Evolutionary conservation across 30 jellyfish, hydroid and myxozoan species (phyloP).

Genomic region (Chrysaora quinquecirrha): DNA sequence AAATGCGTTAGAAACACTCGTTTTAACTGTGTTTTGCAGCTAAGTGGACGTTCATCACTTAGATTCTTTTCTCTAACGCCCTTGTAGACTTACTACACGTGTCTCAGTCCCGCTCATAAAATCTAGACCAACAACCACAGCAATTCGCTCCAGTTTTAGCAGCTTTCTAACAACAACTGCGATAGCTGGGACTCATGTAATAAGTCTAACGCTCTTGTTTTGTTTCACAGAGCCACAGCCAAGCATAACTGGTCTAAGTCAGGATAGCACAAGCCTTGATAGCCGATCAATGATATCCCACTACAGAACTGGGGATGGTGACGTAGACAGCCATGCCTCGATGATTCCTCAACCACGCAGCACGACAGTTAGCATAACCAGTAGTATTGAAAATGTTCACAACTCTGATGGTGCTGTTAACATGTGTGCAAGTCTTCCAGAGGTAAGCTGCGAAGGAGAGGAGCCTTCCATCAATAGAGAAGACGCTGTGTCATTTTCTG

Average conservation of each 20-base stretch:
- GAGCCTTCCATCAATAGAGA: constrained; percentile 21
- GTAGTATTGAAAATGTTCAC: constrained; percentile 92
- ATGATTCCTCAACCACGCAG: constrained; percentile 96
- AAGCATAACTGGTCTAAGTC: constrained; percentile 91
- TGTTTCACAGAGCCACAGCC: constrained; percentile 86
- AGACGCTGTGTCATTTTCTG: not conserved
- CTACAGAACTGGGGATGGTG: constrained; percentile 89
- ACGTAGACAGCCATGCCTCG: constrained; percentile 96
- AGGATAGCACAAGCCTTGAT: constrained; percentile 94
- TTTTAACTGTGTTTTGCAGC: no score
- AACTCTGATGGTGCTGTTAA: constrained; percentile 64
- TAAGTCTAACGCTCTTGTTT: no score
- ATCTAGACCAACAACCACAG: no score
- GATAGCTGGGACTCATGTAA: no score
- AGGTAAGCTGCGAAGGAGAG: constrained; percentile 83
- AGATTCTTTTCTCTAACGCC: no score
- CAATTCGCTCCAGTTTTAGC: no score
- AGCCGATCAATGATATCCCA: constrained; percentile 91
- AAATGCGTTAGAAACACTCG: no score
- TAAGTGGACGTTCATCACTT: no score
- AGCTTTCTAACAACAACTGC: no score
- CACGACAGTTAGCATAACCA: constrained; percentile 95
- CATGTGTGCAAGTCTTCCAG: constrained; percentile 82
- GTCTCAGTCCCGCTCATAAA: no score
- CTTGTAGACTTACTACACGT: no score